A percentile compares a stretch with the other conserved stretches of the same genome.
phyloP scores from a whole-genome alignment of 30 jellyfish, hydroid and myxozoan species.

The Hydractinia echinata region DNA sequence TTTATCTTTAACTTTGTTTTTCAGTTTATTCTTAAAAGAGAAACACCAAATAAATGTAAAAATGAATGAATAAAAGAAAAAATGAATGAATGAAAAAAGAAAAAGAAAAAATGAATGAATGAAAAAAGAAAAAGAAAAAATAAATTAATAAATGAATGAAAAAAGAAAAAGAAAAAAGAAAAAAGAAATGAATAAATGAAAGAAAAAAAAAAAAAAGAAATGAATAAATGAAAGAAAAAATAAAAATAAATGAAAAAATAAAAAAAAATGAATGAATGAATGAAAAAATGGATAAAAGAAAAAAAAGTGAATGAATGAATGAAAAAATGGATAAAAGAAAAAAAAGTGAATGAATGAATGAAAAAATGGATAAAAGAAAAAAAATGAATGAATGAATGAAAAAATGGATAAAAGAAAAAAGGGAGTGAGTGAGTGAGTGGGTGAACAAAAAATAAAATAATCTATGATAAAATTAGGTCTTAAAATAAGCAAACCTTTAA shows the following conservation, averaged over 20 bases:
- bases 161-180: not conserved
- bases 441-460: not conserved
- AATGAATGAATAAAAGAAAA: not conserved
- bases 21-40: too few species aligned
- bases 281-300: too few species aligned
- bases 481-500: constrained; percentile 2
- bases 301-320: too few species aligned
- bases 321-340: too few species aligned
- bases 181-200: not conserved
- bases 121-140: not conserved
- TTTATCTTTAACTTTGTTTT: constrained; percentile 18
- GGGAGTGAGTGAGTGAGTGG: too few species aligned
- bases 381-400: too few species aligned
- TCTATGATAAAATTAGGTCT: too few species aligned
- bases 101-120: not conserved
- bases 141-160: not conserved
- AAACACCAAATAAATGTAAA: too few species aligned
- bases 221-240: not conserved
- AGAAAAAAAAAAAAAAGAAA: not conserved
- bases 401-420: not conserved
- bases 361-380: too few species aligned
- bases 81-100: not conserved
- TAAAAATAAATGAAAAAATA: not conserved
- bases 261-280: not conserved
- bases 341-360: too few species aligned